A percentile compares a stretch with the other conserved stretches of the same genome.
Evolutionary conservation across 2,888 invertebrate genomes (phyloP).

Genomic region (Dorcus hopei): DNA sequence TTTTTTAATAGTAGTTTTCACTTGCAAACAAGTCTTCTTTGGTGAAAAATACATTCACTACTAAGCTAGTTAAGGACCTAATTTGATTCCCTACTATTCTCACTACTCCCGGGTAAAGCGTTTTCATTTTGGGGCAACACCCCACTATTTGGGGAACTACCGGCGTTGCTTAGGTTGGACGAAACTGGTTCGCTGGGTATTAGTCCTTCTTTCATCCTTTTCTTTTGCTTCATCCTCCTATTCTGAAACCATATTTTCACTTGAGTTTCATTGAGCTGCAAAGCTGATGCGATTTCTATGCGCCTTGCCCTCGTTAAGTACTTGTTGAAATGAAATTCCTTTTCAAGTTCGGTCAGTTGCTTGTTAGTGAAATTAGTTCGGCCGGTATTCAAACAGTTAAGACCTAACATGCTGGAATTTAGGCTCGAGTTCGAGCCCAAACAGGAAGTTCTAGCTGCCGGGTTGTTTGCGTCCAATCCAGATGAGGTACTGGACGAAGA

Average conservation of each 20-base stretch:
- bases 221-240: constrained; percentile 97
- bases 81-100: constrained; percentile 72
- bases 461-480: constrained; percentile 54
- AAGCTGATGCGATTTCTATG: constrained; percentile 95
- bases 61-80: constrained; percentile 8
- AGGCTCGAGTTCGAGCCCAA: constrained; percentile 48
- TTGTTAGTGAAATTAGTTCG: constrained; percentile 99
- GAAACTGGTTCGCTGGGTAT: constrained; percentile 59
- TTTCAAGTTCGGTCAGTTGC: constrained; percentile 97
- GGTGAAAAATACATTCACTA: constrained; percentile 12
- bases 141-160: constrained; percentile 51
- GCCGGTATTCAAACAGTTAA: constrained; percentile 71
- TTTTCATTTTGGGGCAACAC: constrained; percentile 45
- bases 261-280: constrained; percentile 97
- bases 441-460: constrained; percentile 49
- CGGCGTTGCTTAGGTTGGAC: constrained; percentile 33
- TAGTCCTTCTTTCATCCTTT: constrained; percentile 90
- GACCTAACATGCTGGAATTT: constrained; percentile 46
- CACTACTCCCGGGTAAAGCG: constrained; percentile 57
- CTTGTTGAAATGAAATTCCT: constrained; percentile 99
- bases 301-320: constrained; percentile 94
- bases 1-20: too few species aligned
- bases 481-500: constrained; percentile 42
- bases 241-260: constrained; percentile 98
- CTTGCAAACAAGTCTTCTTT: constrained; percentile 11